A percentile compares a stretch with the other conserved stretches of the same genome.
These are phyloP conservation scores for Busseola fusca DNA, from an alignment of 2,888 invertebrate species.

Conservation along the genomic window DNA sequence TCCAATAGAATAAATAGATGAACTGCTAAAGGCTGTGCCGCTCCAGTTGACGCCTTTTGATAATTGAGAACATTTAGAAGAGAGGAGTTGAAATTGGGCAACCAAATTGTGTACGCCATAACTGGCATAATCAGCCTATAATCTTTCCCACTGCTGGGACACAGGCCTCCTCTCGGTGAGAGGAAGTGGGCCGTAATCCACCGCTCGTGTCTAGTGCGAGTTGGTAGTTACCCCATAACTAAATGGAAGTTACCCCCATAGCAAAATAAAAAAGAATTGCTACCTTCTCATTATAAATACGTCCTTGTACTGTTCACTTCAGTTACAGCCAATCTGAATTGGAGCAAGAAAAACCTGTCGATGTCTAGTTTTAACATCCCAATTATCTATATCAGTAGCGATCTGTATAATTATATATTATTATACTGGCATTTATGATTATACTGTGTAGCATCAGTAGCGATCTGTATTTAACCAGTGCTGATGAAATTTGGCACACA, in stretches of 20 bases:
- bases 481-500: too few species aligned
- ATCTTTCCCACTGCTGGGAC: background rate
- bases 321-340: too few species aligned
- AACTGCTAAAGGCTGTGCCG: background rate
- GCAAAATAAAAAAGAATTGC: background rate
- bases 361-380: too few species aligned
- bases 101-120: background rate
- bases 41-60: background rate
- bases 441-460: too few species aligned
- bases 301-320: background rate
- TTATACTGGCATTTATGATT: too few species aligned
- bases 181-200: background rate
- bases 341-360: too few species aligned
- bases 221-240: background rate
- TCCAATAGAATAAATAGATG: slow-evolving; percentile 6
- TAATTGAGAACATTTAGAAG: background rate
- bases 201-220: background rate
- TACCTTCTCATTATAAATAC: background rate
- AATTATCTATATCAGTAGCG: too few species aligned
- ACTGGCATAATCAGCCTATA: too few species aligned
- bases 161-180: background rate
- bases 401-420: too few species aligned
- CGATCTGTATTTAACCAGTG: too few species aligned
- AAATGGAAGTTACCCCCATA: too few species aligned
- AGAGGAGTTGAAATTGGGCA: background rate